Percentiles rank a stretch among this genome's conserved stretches.
These are phyloP conservation scores for Pachypeltis micranthus DNA, from an alignment of 1,140 invertebrate genomes.

Conservation along the genomic window DNA sequence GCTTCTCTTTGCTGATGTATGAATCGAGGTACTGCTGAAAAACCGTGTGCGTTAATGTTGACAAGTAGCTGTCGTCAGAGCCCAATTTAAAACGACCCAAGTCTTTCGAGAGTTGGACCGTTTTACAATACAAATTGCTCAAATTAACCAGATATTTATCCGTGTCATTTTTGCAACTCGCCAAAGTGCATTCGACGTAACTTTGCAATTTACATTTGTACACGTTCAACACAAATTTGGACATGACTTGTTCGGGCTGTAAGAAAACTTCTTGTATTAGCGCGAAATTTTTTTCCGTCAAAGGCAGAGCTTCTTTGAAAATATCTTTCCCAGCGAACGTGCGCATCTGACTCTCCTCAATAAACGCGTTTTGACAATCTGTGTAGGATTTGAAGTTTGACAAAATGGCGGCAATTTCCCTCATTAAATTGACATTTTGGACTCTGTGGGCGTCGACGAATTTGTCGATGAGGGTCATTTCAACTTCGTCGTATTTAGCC, in stretches of 20 bases:
- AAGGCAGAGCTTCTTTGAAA: conserved; percentile 78
- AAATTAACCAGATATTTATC: conserved; percentile 81
- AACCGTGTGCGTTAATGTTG: conserved; percentile 69
- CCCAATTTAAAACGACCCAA: conserved; percentile 64
- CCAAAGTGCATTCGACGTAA: conserved; percentile 30
- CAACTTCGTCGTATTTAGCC: conserved; percentile 91
- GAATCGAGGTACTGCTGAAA: conserved; percentile 67
- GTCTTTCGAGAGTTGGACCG: conserved; percentile 58
- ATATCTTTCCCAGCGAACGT: conserved; percentile 70
- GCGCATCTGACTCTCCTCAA: conserved; percentile 86
- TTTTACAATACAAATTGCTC: conserved; percentile 77
- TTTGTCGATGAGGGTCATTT: conserved; percentile 84
- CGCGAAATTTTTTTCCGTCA: conserved; percentile 79
- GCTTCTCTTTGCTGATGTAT: conserved; percentile 67
- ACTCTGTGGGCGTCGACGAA: conserved; percentile 78
- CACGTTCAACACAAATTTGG: conserved; percentile 93
- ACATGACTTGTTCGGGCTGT: conserved; percentile 96
- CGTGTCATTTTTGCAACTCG: conserved; percentile 40
- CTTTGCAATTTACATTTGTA: conserved; percentile 78
- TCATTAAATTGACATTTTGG: conserved; percentile 80
- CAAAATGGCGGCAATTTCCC: conserved; percentile 79
- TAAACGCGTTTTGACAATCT: conserved; percentile 91
- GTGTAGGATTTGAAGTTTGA: conserved; percentile 94
- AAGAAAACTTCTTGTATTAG: conserved; percentile 87
- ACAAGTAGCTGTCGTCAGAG: conserved; percentile 64